Conservation (phyloP, 1,140 invertebrate genomes). For the Drosophila tristis region DNA sequence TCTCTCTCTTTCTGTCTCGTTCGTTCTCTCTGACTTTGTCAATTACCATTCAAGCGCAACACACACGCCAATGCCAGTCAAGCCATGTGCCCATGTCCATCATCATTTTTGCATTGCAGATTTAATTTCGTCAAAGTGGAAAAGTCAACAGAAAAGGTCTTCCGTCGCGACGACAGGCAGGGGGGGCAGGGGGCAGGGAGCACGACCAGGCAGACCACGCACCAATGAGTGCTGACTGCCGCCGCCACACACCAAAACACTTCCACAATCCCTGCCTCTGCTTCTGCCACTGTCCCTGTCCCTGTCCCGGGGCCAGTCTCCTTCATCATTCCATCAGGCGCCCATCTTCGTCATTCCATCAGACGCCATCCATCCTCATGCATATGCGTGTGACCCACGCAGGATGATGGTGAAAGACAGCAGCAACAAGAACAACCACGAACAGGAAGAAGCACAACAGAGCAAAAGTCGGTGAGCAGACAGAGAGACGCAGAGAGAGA, state of each 20-base stretch:
- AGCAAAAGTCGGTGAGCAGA: slow-evolving; percentile 2
- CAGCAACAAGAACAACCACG: slow-evolving; percentile 2
- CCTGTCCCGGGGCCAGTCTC: too few species aligned
- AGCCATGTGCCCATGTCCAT: slow-evolving; percentile 35
- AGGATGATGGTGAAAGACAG: slow-evolving; percentile 14
- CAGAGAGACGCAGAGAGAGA: slow-evolving; percentile 8
- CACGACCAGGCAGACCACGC: slow-evolving; percentile 23
- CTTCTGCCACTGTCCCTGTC: too few species aligned
- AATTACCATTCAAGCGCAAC: slow-evolving; percentile 66
- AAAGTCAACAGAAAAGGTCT: slow-evolving; percentile 66
- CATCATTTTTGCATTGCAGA: slow-evolving; percentile 73
- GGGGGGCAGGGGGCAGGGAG: background rate
- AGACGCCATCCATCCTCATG: background rate
- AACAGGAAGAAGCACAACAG: background rate
- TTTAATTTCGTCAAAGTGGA: slow-evolving; percentile 78
- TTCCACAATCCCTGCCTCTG: background rate
- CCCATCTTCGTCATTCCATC: background rate
- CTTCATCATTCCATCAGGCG: too few species aligned
- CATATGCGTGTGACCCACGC: slow-evolving; percentile 30
- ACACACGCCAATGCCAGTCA: slow-evolving; percentile 18
- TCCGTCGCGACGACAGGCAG: slow-evolving; percentile 1
- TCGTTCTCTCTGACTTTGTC: slow-evolving; percentile 9
- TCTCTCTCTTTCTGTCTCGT: background rate
- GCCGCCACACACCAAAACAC: slow-evolving; percentile 23
- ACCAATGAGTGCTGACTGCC: slow-evolving; percentile 29